These are phyloP conservation scores for Marcusenius ussheri DNA, from an alignment of 2,113 vertebrate genomes.

Conservation along the genomic window DNA sequence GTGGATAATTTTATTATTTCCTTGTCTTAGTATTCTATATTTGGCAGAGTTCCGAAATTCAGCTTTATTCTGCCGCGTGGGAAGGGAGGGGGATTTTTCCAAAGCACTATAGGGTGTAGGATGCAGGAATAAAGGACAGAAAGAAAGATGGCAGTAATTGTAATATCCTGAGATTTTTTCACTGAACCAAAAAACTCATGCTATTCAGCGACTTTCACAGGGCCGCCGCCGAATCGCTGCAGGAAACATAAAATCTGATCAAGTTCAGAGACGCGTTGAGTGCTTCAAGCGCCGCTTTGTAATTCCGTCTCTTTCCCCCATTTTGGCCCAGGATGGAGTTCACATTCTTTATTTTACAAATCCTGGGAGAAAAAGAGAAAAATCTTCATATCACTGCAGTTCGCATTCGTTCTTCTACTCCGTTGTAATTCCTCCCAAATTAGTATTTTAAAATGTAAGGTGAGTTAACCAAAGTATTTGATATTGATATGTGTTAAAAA, in stretches of 20 bases:
- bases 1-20: slow-evolving; percentile 29
- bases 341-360: slow-evolving; percentile 75
- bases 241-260: slow-evolving; percentile 94
- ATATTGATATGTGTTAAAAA: slow-evolving; percentile 1
- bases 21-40: slow-evolving; percentile 41
- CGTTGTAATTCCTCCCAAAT: slow-evolving; percentile 58
- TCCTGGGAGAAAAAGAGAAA: slow-evolving; percentile 43
- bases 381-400: slow-evolving; percentile 60
- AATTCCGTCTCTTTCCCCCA: slow-evolving; percentile 66
- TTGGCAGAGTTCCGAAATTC: slow-evolving; percentile 52
- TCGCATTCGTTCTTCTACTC: slow-evolving; percentile 53
- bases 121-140: slow-evolving; percentile 67
- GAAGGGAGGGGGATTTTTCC: slow-evolving; percentile 35
- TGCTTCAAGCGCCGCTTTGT: slow-evolving; percentile 87
- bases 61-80: slow-evolving; percentile 48
- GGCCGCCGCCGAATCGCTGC: slow-evolving; percentile 80
- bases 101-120: slow-evolving; percentile 67
- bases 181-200: slow-evolving; percentile 56
- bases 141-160: slow-evolving; percentile 77
- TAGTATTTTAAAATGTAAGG: slow-evolving; percentile 63
- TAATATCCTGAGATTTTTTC: slow-evolving; percentile 71
- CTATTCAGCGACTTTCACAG: slow-evolving; percentile 74
- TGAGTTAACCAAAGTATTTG: slow-evolving; percentile 63
- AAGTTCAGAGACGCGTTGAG: slow-evolving; percentile 90
- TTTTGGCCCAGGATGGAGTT: slow-evolving; percentile 68